Conservation (phyloP, 1,140 invertebrate genomes). For the Agrypnia vestita region DNA sequence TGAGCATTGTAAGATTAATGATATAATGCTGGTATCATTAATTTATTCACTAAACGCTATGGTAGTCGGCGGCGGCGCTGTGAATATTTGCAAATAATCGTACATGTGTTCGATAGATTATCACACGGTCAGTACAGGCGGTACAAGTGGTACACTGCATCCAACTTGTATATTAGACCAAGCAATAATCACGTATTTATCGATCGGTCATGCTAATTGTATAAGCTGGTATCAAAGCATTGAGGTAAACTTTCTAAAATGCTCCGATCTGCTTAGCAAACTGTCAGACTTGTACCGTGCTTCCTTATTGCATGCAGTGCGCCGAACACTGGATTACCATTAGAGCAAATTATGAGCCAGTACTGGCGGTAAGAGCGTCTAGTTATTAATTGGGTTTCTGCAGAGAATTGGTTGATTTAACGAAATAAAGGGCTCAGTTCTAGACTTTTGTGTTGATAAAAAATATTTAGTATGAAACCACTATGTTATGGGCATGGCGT, state of each 20-base stretch:
- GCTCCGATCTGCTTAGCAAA: conserved; percentile 27
- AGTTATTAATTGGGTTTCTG: conserved; percentile 30
- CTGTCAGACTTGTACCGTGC: conserved; percentile 15
- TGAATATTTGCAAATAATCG: background rate
- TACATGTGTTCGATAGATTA: background rate
- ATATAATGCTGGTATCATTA: too few species aligned
- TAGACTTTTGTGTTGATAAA: too few species aligned
- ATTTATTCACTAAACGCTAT: too few species aligned
- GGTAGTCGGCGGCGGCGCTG: too few species aligned
- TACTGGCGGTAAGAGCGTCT: background rate
- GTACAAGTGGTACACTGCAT: background rate
- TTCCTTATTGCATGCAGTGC: conserved; percentile 28
- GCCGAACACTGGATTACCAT: conserved; percentile 5
- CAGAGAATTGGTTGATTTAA: conserved; percentile 6
- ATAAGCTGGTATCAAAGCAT: conserved; percentile 44
- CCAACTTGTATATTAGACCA: background rate
- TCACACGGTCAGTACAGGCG: background rate
- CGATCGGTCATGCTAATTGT: conserved; percentile 53
- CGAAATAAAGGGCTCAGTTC: too few species aligned
- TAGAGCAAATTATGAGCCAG: conserved; percentile 35
- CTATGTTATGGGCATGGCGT: too few species aligned
- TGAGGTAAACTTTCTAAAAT: conserved; percentile 37
- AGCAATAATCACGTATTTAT: conserved; percentile 40
- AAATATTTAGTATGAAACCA: too few species aligned
- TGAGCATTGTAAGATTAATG: too few species aligned